Conservation (phyloP, 2,888 invertebrate species). For the Orchesella flavescens region DNA sequence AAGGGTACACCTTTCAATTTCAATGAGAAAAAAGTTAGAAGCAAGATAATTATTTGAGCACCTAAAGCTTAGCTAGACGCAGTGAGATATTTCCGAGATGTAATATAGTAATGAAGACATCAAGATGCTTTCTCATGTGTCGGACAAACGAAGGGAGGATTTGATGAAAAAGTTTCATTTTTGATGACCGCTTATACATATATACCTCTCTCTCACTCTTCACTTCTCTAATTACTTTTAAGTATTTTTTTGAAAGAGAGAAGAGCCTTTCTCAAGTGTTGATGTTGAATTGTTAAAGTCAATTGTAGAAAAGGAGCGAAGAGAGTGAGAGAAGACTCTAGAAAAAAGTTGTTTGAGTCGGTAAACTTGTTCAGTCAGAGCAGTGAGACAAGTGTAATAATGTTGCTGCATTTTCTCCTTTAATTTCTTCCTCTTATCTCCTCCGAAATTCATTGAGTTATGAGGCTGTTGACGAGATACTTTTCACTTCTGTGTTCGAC, state of each 20-base stretch:
- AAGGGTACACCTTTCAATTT: background rate
- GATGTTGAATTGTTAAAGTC: too few species aligned
- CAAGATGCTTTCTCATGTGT: background rate
- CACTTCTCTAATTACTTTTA: conserved; percentile 57
- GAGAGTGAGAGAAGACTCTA: background rate
- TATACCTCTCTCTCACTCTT: background rate
- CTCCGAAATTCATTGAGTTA: conserved; percentile 44
- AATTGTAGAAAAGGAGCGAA: background rate
- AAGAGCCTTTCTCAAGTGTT: background rate
- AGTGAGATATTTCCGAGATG: background rate
- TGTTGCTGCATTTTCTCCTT: conserved; percentile 11
- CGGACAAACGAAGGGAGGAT: background rate
- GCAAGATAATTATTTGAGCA: too few species aligned
- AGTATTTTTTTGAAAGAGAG: conserved; percentile 18
- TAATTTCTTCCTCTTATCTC: conserved; percentile 6
- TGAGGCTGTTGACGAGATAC: conserved; percentile 51
- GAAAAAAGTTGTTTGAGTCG: background rate
- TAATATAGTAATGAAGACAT: conserved; percentile 8
- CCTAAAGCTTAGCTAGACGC: background rate
- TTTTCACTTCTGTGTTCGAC: conserved; percentile 9
- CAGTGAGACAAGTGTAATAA: conserved; percentile 36
- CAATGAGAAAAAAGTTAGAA: background rate
- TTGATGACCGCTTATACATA: background rate
- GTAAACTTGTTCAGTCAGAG: background rate
- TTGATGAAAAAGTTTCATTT: background rate